Evolutionary conservation across 2,888 invertebrate species (phyloP), one percentile per base, ranked within the genome.

Genomic region (Erebia epiphron): DNA sequence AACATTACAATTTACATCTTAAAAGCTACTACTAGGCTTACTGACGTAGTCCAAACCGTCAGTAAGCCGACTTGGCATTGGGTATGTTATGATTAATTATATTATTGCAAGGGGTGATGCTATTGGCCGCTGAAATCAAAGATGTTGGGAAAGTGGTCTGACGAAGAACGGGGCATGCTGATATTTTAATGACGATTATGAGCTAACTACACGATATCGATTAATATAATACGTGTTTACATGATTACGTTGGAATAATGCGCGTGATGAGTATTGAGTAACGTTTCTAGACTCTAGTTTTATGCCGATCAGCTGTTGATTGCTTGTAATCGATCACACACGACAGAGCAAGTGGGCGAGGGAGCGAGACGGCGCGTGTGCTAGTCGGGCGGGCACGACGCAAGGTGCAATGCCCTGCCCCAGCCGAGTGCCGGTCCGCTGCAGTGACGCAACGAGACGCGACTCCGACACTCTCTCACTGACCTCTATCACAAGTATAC

Each of bases 391-490:
- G 79, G 76, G 80, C 62, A 14, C 83, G 81, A 73, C 79, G 83
- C 86, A 84, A 86, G 86, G 92, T 91, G 91, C 92, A 92, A 82
- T 92, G 92, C 91, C 92, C 92, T 82, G 86, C 72, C 46, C 35
- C 35, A 35, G 35, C 49, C 62, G 62, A 62, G 62, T 21, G 62
- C 62, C 84, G 83, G 82, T 82, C 82, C 87, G 82, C 86, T 86
- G 86, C 87, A 87, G 86, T 91, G 91, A 92, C 91, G 92, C 90
- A 91, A 91, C 84, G 83, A 84, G 85, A 84, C 81, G 80, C 35
- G 35, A 35, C 35, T 35, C 35, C 7, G 35, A 35, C 35, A 35
- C 35, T 35, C 35, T 35, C 35, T 35, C 35, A 35, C 35, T 35
- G 35, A 35, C 35, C 35, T 35, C 35, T 35, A 35, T 35, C 35